Conservation (phyloP, 2,113 vertebrate species). For the Nipponia nippon region DNA sequence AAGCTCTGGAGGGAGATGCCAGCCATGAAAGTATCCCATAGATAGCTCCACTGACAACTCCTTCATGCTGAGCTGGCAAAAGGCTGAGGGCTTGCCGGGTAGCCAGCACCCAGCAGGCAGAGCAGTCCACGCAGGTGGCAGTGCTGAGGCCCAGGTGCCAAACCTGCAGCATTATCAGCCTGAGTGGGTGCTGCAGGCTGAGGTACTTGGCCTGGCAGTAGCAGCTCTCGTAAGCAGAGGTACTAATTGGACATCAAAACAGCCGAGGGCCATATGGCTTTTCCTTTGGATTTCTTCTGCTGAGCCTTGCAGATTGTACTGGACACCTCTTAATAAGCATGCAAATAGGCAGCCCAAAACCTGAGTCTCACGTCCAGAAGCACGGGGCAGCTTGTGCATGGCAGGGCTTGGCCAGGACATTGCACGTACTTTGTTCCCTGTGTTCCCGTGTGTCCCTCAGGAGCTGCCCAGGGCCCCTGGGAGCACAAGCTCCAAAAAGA, state of each 20-base stretch:
- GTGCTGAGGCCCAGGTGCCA: background rate
- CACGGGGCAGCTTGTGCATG: rapidly evolving
- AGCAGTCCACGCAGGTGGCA: rapidly evolving
- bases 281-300: background rate
- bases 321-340: background rate
- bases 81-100: rapidly evolving
- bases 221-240: background rate
- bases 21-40: background rate
- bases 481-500: background rate
- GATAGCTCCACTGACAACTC: background rate
- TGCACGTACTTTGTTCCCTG: background rate
- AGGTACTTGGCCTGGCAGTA: background rate
- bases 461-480: background rate
- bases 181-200: background rate
- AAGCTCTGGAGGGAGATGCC: background rate
- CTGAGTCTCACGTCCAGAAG: background rate
- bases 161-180: background rate
- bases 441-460: background rate
- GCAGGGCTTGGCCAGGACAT: background rate
- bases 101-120: background rate
- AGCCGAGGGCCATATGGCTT: background rate
- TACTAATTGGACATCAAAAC: background rate
- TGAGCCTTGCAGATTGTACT: background rate
- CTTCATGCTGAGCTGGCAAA: background rate
- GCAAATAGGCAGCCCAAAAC: background rate